Evolutionary conservation across 2,113 vertebrate species (phyloP).

Genomic region (Atlantisia rogersi): DNA sequence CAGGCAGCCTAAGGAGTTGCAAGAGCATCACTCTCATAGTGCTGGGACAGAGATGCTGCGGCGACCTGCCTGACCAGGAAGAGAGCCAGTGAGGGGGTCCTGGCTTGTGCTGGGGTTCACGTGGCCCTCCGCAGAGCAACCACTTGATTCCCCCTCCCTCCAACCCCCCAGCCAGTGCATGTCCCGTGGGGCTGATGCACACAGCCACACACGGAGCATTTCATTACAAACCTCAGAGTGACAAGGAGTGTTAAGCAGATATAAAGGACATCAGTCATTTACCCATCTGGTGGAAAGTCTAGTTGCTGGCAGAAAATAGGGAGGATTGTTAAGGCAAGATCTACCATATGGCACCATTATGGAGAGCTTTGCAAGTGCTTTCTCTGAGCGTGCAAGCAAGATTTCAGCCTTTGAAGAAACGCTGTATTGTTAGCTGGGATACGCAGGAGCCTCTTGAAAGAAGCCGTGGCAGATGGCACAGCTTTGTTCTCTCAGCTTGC

Average conservation of each 20-base stretch:
- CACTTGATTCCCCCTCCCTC: not conserved
- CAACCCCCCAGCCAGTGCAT: accelerated
- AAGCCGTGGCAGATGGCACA: slow-evolving; percentile 58
- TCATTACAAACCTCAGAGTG: not conserved
- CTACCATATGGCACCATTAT: slow-evolving; percentile 62
- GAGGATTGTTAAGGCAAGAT: slow-evolving; percentile 47
- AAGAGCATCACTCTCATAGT: accelerated
- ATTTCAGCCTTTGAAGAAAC: slow-evolving; percentile 44
- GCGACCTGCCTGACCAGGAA: not conserved
- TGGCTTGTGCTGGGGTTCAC: not conserved
- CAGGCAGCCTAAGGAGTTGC: not conserved
- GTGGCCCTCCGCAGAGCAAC: not conserved
- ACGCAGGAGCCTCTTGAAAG: slow-evolving; percentile 33
- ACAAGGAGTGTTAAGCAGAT: slow-evolving; percentile 46
- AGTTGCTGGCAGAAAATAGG: slow-evolving; percentile 19
- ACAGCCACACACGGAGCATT: not conserved
- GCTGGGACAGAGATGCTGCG: not conserved
- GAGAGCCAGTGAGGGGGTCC: not conserved
- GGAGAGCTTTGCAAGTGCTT: slow-evolving; percentile 45
- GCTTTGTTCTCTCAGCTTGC: slow-evolving; percentile 38
- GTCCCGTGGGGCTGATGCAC: accelerated
- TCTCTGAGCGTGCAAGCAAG: slow-evolving; percentile 33
- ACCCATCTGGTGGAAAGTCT: slow-evolving; percentile 43
- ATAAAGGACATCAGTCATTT: slow-evolving; percentile 49
- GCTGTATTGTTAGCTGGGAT: slow-evolving; percentile 34